Conservation (phyloP, 2,888 invertebrate genomes). For the Athrips mouffetella region DNA sequence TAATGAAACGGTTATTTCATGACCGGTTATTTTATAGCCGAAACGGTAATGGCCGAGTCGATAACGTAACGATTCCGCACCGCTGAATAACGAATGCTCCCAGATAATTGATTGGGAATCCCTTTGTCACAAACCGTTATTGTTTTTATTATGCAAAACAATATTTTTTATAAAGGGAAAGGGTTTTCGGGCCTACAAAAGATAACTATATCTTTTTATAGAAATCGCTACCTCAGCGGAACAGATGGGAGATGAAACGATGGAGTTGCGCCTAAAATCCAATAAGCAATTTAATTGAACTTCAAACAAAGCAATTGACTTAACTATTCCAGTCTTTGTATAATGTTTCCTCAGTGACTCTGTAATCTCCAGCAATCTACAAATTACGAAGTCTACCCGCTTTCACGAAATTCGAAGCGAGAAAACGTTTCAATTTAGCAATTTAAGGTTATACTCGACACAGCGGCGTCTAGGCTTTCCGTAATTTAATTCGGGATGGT, state of each 20-base stretch:
- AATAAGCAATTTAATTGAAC: conserved; percentile 4
- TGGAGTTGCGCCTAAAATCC: conserved; percentile 14
- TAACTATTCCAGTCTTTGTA: conserved; percentile 1
- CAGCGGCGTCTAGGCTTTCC: conserved; percentile 40
- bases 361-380: not conserved
- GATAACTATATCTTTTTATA: too few relatives aligned
- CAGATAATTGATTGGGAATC: conserved; percentile 56
- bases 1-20: conserved; percentile 10
- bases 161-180: not conserved
- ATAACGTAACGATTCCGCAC: conserved; percentile 43
- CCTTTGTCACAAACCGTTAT: conserved; percentile 23
- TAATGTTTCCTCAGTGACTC: not conserved
- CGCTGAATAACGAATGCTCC: conserved; percentile 53
- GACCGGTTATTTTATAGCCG: conserved; percentile 26
- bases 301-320: not conserved
- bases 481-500: conserved; percentile 48
- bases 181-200: not conserved
- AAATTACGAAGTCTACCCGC: not conserved
- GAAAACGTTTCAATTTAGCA: conserved; percentile 33
- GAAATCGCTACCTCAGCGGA: too few relatives aligned
- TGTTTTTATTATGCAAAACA: not conserved
- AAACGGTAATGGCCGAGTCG: conserved; percentile 34
- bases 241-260: not conserved
- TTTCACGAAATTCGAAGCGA: conserved; percentile 19
- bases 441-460: conserved; percentile 41